phyloP scores from a whole-genome alignment of 2,113 vertebrate genomes.

The Scalopus aquaticus region DNA sequence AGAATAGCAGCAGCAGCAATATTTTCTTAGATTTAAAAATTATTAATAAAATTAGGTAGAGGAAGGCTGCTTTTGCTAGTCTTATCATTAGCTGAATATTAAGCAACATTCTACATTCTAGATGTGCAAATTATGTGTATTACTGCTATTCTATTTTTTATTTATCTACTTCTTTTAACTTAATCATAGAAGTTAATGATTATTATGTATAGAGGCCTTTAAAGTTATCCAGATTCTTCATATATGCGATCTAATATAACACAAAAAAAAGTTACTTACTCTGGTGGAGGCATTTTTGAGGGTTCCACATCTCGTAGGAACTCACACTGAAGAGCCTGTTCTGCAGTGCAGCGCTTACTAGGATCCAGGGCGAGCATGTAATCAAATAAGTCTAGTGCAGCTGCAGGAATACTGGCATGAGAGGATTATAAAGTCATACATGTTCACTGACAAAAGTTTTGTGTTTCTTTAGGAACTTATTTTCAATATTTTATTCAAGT shows the following conservation, averaged over 20 bases:
- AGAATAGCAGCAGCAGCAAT: neutral
- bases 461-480: slow-evolving; percentile 27
- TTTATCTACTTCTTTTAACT: slow-evolving; percentile 31
- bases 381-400: slow-evolving; percentile 97
- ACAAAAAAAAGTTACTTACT: slow-evolving; percentile 90
- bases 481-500: neutral
- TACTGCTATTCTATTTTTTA: slow-evolving; percentile 1
- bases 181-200: neutral
- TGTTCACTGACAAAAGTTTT: neutral
- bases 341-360: slow-evolving; percentile 96
- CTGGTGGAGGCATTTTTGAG: slow-evolving; percentile 97
- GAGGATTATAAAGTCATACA: slow-evolving; percentile 62
- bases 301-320: slow-evolving; percentile 97
- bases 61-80: slow-evolving; percentile 15
- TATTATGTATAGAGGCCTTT: neutral
- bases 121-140: slow-evolving; percentile 6
- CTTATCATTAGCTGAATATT: slow-evolving; percentile 24
- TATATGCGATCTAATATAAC: neutral
- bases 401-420: slow-evolving; percentile 90
- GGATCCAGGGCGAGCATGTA: slow-evolving; percentile 99
- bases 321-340: slow-evolving; percentile 95
- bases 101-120: neutral
- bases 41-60: slow-evolving; percentile 11
- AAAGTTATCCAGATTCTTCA: slow-evolving; percentile 20
- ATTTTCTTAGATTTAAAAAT: slow-evolving; percentile 30